Evolutionary conservation across 2,113 vertebrate species (phyloP).

Genomic region (Ictalurus furcatus): DNA sequence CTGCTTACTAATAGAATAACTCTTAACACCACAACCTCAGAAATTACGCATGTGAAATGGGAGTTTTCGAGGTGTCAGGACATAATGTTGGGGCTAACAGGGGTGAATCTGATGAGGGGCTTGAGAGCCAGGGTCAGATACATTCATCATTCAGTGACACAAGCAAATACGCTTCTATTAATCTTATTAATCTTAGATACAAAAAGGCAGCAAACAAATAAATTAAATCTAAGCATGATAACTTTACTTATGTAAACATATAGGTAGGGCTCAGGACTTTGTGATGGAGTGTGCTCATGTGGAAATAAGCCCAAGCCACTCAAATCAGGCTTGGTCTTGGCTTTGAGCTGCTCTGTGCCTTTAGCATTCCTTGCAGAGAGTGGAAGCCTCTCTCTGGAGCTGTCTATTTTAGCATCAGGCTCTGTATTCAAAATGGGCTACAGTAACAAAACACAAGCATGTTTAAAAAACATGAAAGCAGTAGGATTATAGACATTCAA

Average conservation of each 20-base stretch:
- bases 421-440: constrained; percentile 1
- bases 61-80: constrained; percentile 52
- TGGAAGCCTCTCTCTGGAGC: neutral
- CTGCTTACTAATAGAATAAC: constrained; percentile 57
- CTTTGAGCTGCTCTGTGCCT: neutral
- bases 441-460: neutral
- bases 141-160: constrained; percentile 34
- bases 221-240: neutral
- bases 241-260: constrained; percentile 50
- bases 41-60: constrained; percentile 62
- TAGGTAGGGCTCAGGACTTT: constrained; percentile 26
- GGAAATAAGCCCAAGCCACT: constrained; percentile 54
- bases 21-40: constrained; percentile 52
- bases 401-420: neutral
- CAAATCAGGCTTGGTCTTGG: neutral
- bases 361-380: neutral
- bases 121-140: neutral
- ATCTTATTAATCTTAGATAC: neutral
- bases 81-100: constrained; percentile 55
- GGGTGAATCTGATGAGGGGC: constrained; percentile 49
- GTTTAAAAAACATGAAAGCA: neutral
- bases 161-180: neutral
- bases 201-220: neutral
- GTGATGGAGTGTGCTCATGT: neutral
- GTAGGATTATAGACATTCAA: neutral